Evolutionary conservation across 2,113 vertebrate genomes (phyloP).

Genomic region (Myotis lucifugus): DNA sequence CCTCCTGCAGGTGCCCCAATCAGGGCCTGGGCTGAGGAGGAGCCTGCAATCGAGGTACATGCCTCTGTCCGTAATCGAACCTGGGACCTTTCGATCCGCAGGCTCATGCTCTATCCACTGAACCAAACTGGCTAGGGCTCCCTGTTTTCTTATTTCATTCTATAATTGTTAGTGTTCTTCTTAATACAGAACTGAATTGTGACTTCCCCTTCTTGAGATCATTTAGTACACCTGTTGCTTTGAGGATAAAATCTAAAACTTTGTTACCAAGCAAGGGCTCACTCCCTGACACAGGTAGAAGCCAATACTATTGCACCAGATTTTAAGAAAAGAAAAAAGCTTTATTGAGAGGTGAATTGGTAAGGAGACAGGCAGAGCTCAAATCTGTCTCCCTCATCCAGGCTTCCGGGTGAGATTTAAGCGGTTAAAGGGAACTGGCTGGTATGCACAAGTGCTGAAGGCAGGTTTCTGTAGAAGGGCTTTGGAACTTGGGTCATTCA

Average conservation of each 20-base stretch:
- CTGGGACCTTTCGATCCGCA: too few species aligned
- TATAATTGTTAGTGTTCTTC: neutral
- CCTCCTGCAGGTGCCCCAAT: too few species aligned
- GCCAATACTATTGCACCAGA: neutral
- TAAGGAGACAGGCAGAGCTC: neutral
- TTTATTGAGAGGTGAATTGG: neutral
- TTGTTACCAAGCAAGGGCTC: neutral
- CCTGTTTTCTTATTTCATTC: neutral
- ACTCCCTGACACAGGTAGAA: neutral
- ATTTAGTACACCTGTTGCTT: neutral
- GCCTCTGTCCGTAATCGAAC: too few species aligned
- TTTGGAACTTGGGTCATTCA: neutral
- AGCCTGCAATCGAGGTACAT: too few species aligned
- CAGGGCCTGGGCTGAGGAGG: too few species aligned
- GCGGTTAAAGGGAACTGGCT: neutral
- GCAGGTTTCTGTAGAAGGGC: neutral
- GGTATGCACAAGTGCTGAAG: neutral
- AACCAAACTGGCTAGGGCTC: too few species aligned
- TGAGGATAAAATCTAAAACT: slow-evolving; percentile 5
- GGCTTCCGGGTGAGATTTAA: neutral
- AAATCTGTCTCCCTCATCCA: neutral
- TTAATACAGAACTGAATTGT: neutral
- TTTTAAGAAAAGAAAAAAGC: neutral
- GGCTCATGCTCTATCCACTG: too few species aligned
- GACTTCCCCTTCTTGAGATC: neutral